phyloP scores from a whole-genome alignment of 2,888 invertebrate species.

The Macaria notata region DNA sequence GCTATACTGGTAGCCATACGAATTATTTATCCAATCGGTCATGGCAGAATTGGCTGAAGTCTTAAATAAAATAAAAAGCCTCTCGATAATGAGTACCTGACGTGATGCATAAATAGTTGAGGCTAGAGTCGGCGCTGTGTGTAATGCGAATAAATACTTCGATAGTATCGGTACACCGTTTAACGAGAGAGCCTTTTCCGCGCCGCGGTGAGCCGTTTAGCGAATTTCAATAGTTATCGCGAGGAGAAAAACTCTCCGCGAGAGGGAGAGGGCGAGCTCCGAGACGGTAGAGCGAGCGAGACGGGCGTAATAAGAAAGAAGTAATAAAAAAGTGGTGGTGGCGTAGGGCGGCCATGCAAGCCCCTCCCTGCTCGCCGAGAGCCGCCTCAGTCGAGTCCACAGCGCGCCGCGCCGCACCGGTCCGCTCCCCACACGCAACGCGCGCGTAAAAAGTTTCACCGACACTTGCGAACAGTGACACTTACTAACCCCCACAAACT shows the following conservation, averaged over 20 bases:
- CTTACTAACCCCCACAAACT: conserved; percentile 35
- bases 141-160: conserved; percentile 75
- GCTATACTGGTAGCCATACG: too few relatives aligned
- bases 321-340: conserved; percentile 80
- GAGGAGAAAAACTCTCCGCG: conserved; percentile 74
- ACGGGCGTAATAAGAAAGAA: conserved; percentile 76
- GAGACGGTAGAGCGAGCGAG: conserved; percentile 62
- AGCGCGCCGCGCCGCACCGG: conserved; percentile 72
- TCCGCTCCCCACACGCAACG: conserved; percentile 52
- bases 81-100: conserved; percentile 11
- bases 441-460: conserved; percentile 78
- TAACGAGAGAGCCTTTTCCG: conserved; percentile 81
- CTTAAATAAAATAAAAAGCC: conserved; percentile 4
- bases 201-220: conserved; percentile 80
- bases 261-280: conserved; percentile 61
- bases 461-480: conserved; percentile 65
- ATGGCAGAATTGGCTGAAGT: too few relatives aligned
- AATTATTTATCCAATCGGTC: too few relatives aligned
- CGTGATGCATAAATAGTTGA: conserved; percentile 68
- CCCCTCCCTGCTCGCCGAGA: conserved; percentile 74
- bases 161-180: conserved; percentile 78
- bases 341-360: conserved; percentile 77
- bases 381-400: conserved; percentile 75
- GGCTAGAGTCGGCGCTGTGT: conserved; percentile 61
- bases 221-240: conserved; percentile 82